Percentiles rank a stretch among this genome's conserved stretches.
Evolutionary conservation across 2,113 vertebrate species (phyloP).

Genomic region (Clinocottus analis): DNA sequence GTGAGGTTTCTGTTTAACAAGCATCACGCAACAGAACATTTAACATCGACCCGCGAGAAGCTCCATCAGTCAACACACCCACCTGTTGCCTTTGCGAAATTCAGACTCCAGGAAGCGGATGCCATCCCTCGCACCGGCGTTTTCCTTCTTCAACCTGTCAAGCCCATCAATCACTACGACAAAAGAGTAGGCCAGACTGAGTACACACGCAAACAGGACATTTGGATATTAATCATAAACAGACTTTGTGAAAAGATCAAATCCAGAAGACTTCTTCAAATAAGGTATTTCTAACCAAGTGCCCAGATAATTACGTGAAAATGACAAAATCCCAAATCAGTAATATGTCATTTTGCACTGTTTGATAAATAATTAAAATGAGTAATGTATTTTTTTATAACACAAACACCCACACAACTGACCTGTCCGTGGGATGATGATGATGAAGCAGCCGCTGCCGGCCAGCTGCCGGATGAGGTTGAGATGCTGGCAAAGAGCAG

Average conservation of each 20-base stretch:
- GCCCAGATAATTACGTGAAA: too few species aligned
- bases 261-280: too few species aligned
- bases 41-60: neutral
- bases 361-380: neutral
- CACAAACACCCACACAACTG: neutral
- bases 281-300: too few species aligned
- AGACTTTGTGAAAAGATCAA: neutral
- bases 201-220: neutral
- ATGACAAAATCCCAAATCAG: too few species aligned
- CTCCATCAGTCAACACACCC: constrained; percentile 28
- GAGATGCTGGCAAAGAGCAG: constrained; percentile 94
- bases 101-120: constrained; percentile 96
- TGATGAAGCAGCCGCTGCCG: constrained; percentile 93
- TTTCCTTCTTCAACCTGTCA: constrained; percentile 95
- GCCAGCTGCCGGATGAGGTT: constrained; percentile 90
- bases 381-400: too few species aligned
- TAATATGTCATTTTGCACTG: neutral
- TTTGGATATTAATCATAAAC: neutral
- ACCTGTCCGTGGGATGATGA: constrained; percentile 98
- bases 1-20: neutral
- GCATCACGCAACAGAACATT: neutral
- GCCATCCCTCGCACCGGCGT: constrained; percentile 91
- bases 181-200: neutral
- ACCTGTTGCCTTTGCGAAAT: constrained; percentile 98
- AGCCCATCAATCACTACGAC: constrained; percentile 93